Conservation (phyloP, 2,113 vertebrate genomes). For the Pedetes capensis region DNA sequence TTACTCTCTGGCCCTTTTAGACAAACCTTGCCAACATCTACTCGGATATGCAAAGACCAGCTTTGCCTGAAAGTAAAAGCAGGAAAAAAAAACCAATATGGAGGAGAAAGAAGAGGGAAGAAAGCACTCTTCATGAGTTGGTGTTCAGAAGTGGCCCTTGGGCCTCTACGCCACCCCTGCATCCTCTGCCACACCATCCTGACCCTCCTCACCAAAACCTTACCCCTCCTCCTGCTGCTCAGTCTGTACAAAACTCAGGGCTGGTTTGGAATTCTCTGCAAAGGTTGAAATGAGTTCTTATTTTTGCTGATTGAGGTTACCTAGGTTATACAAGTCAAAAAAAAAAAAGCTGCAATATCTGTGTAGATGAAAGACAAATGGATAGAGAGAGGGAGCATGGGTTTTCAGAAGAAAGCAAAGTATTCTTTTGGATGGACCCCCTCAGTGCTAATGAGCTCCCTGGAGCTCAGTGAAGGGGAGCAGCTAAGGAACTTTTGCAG, state of each 20-base stretch:
- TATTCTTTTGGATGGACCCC: background rate
- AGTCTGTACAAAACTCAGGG: background rate
- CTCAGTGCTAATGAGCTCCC: background rate
- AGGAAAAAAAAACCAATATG: background rate
- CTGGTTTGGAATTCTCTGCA: background rate
- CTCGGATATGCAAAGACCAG: background rate
- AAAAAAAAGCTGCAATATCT: slow-evolving; percentile 41
- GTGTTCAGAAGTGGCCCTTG: background rate
- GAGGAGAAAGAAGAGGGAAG: background rate
- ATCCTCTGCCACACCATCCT: background rate
- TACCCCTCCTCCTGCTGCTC: background rate
- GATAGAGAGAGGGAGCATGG: background rate
- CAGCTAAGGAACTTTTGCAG: background rate
- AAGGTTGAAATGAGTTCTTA: slow-evolving; percentile 19
- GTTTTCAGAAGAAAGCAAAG: slow-evolving; percentile 30
- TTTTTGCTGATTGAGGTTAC: slow-evolving; percentile 29
- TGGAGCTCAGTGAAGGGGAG: background rate
- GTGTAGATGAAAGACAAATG: slow-evolving; percentile 24
- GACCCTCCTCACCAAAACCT: background rate
- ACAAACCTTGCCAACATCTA: background rate
- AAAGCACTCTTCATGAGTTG: background rate
- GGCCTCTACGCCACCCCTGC: background rate
- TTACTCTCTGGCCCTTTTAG: background rate
- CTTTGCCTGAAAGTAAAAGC: background rate
- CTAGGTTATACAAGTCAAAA: slow-evolving; percentile 40